Evolutionary conservation across 2,888 invertebrate species (phyloP).

Genomic region (Gasteruption jaculator): DNA sequence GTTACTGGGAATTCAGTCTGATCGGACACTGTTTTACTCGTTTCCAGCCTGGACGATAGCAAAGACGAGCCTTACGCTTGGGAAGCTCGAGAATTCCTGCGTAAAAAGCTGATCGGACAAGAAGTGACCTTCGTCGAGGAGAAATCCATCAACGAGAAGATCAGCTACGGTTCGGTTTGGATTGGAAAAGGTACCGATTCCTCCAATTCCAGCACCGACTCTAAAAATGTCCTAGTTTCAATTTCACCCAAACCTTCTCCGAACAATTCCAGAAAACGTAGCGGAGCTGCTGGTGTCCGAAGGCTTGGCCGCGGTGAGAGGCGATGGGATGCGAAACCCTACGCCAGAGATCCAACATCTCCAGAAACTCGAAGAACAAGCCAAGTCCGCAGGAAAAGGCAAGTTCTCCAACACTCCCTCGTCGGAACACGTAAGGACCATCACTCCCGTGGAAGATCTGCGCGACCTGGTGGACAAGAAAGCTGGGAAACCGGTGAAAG

Average conservation of each 20-base stretch:
- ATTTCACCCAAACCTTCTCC: too few relatives aligned
- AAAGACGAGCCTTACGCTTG: constrained; percentile 94
- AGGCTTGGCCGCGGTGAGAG: constrained; percentile 80
- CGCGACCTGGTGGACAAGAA: constrained; percentile 78
- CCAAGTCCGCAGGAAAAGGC: constrained; percentile 84
- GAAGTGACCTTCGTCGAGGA: constrained; percentile 83
- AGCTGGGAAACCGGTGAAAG: constrained; percentile 81
- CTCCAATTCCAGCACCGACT: constrained; percentile 8
- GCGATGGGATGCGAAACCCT: constrained; percentile 60
- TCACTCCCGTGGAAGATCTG: constrained; percentile 82
- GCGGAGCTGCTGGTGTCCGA: constrained; percentile 84
- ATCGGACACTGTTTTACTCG: too few relatives aligned
- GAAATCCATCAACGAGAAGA: constrained; percentile 75
- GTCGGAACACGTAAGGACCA: constrained; percentile 74
- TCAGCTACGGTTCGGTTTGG: constrained; percentile 86
- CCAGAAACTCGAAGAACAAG: constrained; percentile 83
- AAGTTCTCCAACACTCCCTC: constrained; percentile 61
- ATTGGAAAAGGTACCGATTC: constrained; percentile 67
- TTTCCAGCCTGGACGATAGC: constrained; percentile 55
- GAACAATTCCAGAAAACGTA: constrained; percentile 87
- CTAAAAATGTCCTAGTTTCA: too few relatives aligned
- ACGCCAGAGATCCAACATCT: constrained; percentile 67
- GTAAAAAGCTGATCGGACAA: constrained; percentile 88
- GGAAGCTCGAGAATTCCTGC: constrained; percentile 93
- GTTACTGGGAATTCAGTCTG: constrained; percentile 1